These are phyloP conservation scores for Halichoerus grypus DNA, from an alignment of 2,113 vertebrate genomes.

Conservation along the genomic window DNA sequence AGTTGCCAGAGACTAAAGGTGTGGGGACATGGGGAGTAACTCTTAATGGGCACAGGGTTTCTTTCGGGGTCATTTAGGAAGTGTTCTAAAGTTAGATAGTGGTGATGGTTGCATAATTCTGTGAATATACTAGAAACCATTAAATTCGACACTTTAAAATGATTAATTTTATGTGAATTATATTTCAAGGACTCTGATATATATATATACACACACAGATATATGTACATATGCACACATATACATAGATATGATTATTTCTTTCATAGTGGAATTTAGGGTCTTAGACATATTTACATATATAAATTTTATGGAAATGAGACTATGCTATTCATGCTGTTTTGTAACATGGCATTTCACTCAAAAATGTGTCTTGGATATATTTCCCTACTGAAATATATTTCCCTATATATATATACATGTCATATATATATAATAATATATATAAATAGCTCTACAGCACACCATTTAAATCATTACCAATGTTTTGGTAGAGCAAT, in stretches of 20 bases:
- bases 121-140: neutral
- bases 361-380: neutral
- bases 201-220: neutral
- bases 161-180: neutral
- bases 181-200: neutral
- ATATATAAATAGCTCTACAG: neutral
- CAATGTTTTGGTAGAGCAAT: neutral
- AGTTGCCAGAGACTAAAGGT: neutral
- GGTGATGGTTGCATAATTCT: neutral
- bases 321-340: neutral
- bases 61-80: neutral
- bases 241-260: neutral
- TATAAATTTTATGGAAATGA: constrained; percentile 15
- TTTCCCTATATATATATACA: neutral
- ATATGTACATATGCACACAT: neutral
- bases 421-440: neutral
- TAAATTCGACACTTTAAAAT: neutral
- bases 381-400: constrained; percentile 7
- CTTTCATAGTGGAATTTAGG: constrained; percentile 14
- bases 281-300: neutral
- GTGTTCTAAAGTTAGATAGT: neutral
- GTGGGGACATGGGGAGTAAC: neutral
- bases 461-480: neutral
- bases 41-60: neutral
- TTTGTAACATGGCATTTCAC: neutral